A percentile compares a stretch with the other conserved stretches of the same genome.
Evolutionary conservation across 2,113 vertebrate genomes (phyloP).

Genomic region (Centropristis striata): DNA sequence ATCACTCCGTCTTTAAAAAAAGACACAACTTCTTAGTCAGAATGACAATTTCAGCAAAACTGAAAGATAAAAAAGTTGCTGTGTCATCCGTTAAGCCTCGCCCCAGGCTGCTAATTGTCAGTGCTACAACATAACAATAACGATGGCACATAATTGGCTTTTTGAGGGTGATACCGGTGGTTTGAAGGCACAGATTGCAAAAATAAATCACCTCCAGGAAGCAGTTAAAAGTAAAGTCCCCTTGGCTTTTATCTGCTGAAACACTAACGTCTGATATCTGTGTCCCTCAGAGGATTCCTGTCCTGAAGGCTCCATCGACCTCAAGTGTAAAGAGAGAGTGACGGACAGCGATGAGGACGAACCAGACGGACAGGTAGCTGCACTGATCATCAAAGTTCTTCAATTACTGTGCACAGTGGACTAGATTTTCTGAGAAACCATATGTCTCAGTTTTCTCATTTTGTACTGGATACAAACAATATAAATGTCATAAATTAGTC

Average conservation of each 20-base stretch:
- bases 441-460: background rate
- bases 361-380: slow-evolving; percentile 87
- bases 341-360: slow-evolving; percentile 94
- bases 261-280: background rate
- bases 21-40: background rate
- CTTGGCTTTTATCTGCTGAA: background rate
- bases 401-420: background rate
- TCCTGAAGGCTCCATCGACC: slow-evolving; percentile 89
- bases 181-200: slow-evolving; percentile 1
- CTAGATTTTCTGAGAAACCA: no score
- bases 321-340: slow-evolving; percentile 94
- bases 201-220: background rate
- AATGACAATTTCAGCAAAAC: slow-evolving; percentile 27
- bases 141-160: background rate
- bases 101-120: background rate
- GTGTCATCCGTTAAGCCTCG: slow-evolving; percentile 19
- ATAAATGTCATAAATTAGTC: background rate
- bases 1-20: slow-evolving; percentile 8
- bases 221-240: background rate
- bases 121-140: slow-evolving; percentile 22
- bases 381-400: background rate
- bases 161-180: background rate
- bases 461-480: background rate
- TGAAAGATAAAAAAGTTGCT: background rate
- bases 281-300: slow-evolving; percentile 88